Percentiles rank a stretch among this genome's conserved stretches.
phyloP scores from a whole-genome alignment of 1,140 invertebrate genomes.

The Ceratina calcarata region DNA sequence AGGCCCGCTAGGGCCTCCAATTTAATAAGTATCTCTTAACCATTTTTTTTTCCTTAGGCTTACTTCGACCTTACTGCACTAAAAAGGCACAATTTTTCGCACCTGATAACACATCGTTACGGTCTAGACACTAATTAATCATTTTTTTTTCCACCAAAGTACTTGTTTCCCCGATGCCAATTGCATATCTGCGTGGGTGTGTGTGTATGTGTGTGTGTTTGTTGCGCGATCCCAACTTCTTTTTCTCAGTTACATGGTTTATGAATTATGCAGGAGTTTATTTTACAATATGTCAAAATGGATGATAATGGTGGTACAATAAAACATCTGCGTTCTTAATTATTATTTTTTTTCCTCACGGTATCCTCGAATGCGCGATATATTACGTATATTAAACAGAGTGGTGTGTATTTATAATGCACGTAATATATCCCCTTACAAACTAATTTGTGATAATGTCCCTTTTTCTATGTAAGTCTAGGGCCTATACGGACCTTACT shows the following conservation, averaged over 20 bases:
- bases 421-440: constrained; percentile 70
- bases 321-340: constrained; percentile 61
- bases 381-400: constrained; percentile 71
- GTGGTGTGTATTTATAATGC: constrained; percentile 63
- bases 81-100: constrained; percentile 81
- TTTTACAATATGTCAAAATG: constrained; percentile 67
- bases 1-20: constrained; percentile 60
- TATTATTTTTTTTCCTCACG: constrained; percentile 51
- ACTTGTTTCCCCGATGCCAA: constrained; percentile 47
- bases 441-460: constrained; percentile 70
- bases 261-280: constrained; percentile 60
- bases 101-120: constrained; percentile 76
- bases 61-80: constrained; percentile 78
- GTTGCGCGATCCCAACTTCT: constrained; percentile 14
- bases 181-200: constrained; percentile 38
- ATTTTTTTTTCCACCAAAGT: constrained; percentile 38
- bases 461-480: constrained; percentile 69
- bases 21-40: constrained; percentile 68
- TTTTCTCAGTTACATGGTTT: constrained; percentile 51
- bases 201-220: no score
- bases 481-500: constrained; percentile 74
- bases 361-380: constrained; percentile 62
- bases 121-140: constrained; percentile 66
- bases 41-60: constrained; percentile 69
- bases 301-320: constrained; percentile 67